These are phyloP conservation scores for Bradypus variegatus DNA, from an alignment of 2,797 vertebrate species.

Conservation along the genomic window DNA sequence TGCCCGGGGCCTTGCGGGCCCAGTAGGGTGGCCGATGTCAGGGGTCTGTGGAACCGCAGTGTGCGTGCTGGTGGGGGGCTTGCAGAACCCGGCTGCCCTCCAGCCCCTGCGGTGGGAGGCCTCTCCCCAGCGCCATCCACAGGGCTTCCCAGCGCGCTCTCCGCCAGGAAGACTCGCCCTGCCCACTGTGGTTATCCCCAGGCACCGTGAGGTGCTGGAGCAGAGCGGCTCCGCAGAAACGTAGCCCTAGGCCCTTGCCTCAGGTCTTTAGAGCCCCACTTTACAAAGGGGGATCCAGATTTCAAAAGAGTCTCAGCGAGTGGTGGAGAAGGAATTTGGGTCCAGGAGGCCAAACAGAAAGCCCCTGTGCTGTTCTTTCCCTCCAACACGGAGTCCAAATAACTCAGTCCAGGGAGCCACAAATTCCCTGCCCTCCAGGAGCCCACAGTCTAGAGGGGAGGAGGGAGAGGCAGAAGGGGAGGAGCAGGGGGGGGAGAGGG, in stretches of 20 bases:
- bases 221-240: no score
- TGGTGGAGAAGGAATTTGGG: no score
- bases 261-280: neutral
- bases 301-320: neutral
- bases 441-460: no score
- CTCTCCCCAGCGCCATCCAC: neutral
- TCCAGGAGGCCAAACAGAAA: neutral
- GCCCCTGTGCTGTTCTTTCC: neutral
- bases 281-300: neutral
- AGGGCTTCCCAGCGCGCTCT: neutral
- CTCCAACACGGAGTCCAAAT: no score
- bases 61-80: neutral
- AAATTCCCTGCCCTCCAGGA: neutral
- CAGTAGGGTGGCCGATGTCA: neutral
- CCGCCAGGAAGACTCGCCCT: no score
- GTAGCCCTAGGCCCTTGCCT: no score
- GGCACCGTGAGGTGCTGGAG: no score
- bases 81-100: neutral
- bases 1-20: rapidly evolving
- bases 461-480: no score
- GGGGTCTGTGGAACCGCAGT: neutral
- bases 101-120: rapidly evolving
- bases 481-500: no score
- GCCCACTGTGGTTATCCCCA: no score
- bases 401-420: no score